Conservation (phyloP, 2,888 invertebrate species). For the Pammene aurita region DNA sequence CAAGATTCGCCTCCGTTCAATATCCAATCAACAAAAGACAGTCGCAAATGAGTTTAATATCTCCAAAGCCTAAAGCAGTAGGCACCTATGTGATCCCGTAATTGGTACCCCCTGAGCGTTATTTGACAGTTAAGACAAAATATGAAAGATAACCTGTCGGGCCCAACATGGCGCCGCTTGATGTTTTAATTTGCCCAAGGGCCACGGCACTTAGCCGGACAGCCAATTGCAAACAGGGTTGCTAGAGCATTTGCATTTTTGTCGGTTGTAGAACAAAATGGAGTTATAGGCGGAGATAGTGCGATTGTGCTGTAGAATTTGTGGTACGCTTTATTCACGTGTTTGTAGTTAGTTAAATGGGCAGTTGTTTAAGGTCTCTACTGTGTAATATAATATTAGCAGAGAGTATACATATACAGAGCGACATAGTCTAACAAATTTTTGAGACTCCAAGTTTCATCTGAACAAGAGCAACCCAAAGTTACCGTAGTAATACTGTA, state of each 20-base stretch:
- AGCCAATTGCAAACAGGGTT: constrained; percentile 69
- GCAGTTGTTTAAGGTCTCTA: constrained; percentile 6
- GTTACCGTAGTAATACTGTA: too few relatives aligned
- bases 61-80: constrained; percentile 13
- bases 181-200: constrained; percentile 82
- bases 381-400: too few relatives aligned
- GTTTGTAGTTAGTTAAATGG: constrained; percentile 7
- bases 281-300: constrained; percentile 32
- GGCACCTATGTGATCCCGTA: constrained; percentile 32
- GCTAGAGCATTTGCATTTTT: constrained; percentile 45
- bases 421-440: too few relatives aligned
- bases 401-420: too few relatives aligned
- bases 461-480: too few relatives aligned
- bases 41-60: constrained; percentile 29
- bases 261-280: constrained; percentile 28
- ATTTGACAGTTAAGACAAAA: constrained; percentile 76
- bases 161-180: constrained; percentile 62
- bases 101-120: constrained; percentile 51
- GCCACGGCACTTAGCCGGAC: constrained; percentile 71
- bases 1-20: constrained; percentile 17
- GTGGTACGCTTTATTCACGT: constrained; percentile 10
- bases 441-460: too few relatives aligned
- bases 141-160: constrained; percentile 77
- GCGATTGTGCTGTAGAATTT: constrained; percentile 7
- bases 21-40: constrained; percentile 26